Conservation (phyloP, 2,113 vertebrate genomes). For the Peucedramus taeniatus region DNA sequence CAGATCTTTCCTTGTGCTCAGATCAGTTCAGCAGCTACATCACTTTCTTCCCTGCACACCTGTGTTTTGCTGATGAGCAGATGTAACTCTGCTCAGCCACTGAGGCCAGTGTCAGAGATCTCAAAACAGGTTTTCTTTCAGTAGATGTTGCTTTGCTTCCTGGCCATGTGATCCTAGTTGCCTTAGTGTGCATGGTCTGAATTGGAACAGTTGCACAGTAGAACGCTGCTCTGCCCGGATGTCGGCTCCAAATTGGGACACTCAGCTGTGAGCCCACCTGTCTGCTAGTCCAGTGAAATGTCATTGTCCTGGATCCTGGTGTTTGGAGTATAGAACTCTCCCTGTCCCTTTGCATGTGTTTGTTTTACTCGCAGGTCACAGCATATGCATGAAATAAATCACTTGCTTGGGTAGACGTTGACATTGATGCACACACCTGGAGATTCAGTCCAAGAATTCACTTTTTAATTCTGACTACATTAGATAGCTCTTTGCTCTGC, state of each 20-base stretch:
- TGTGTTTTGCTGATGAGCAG: rapidly evolving
- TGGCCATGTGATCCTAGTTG: not conserved
- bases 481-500: not conserved
- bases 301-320: not conserved
- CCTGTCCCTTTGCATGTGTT: not conserved
- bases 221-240: not conserved
- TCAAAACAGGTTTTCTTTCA: not conserved
- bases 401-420: not conserved
- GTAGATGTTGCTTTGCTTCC: not conserved
- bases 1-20: not conserved
- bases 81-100: not conserved
- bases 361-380: not conserved
- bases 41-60: not conserved
- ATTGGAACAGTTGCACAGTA: not conserved
- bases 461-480: not conserved
- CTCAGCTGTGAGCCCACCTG: not conserved
- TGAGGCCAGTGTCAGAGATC: not conserved
- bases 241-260: not conserved
- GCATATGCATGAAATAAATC: not conserved
- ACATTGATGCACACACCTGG: not conserved
- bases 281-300: not conserved
- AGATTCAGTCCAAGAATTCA: not conserved
- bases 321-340: not conserved
- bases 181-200: not conserved
- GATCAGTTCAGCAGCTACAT: not conserved